Evolutionary conservation across 2,888 invertebrate genomes (phyloP).

Genomic region (Horisme vitalbata): DNA sequence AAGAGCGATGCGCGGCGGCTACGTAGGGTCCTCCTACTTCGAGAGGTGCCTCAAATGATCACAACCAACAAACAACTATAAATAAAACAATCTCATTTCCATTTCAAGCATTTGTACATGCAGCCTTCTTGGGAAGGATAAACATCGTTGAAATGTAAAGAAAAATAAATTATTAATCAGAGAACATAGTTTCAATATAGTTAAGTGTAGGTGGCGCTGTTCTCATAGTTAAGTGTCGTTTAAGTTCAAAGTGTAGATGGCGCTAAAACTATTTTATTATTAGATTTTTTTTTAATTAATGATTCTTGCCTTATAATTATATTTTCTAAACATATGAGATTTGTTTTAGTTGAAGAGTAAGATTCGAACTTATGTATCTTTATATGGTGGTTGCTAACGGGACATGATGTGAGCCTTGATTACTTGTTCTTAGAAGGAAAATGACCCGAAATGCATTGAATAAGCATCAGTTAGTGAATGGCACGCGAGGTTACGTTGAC

Average conservation of each 20-base stretch:
- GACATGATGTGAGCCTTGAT: slow-evolving; percentile 18
- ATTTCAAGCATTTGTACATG: slow-evolving; percentile 45
- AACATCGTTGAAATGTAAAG: slow-evolving; percentile 20
- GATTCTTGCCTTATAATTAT: slow-evolving; percentile 8
- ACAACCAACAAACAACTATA: slow-evolving; percentile 62
- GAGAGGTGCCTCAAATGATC: slow-evolving; percentile 97
- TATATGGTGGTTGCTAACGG: slow-evolving; percentile 12
- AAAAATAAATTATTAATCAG: slow-evolving; percentile 29
- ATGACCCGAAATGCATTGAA: slow-evolving; percentile 27
- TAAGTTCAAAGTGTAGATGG: slow-evolving; percentile 22
- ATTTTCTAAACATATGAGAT: slow-evolving; percentile 1
- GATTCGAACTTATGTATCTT: too few relatives aligned
- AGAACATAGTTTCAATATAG: slow-evolving; percentile 19
- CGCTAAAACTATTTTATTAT: slow-evolving; percentile 8
- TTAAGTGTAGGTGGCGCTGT: slow-evolving; percentile 23
- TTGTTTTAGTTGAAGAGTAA: slow-evolving; percentile 3
- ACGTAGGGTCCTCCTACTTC: slow-evolving; percentile 96
- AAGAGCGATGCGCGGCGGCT: slow-evolving; percentile 97
- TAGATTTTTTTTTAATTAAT: neutral
- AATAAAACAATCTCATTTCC: slow-evolving; percentile 75
- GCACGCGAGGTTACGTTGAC: slow-evolving; percentile 43
- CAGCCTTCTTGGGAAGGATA: slow-evolving; percentile 13
- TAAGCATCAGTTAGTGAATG: slow-evolving; percentile 42
- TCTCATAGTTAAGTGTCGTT: slow-evolving; percentile 4
- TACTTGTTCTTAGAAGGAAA: slow-evolving; percentile 21